These are phyloP conservation scores for Zelostemma sp. DNA, from an alignment of 1,140 invertebrate genomes.

Conservation along the genomic window DNA sequence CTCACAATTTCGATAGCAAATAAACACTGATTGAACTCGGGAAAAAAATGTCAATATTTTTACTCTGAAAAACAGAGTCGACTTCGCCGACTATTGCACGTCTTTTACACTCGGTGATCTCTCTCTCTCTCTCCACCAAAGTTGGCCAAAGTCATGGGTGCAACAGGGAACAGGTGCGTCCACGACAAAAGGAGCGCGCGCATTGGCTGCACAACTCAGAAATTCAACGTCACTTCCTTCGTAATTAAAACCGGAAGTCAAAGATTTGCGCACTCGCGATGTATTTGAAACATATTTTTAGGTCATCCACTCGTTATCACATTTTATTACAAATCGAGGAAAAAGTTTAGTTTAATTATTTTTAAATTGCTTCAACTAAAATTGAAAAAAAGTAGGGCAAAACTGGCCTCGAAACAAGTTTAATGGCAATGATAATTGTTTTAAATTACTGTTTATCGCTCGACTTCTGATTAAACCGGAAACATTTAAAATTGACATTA, in stretches of 20 bases:
- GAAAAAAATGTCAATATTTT: slow-evolving; percentile 3
- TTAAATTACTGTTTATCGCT: no score
- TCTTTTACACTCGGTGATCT: slow-evolving; percentile 38
- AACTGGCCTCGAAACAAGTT: no score
- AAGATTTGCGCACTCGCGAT: neutral
- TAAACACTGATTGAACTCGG: slow-evolving; percentile 1
- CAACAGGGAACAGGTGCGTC: neutral
- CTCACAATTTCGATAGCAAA: no score
- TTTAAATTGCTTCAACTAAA: neutral
- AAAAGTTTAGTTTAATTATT: no score
- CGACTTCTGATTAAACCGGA: no score
- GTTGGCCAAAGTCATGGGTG: neutral
- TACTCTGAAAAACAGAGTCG: slow-evolving; percentile 25
- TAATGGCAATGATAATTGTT: no score
- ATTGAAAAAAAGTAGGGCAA: no score
- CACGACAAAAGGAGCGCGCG: neutral
- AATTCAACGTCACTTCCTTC: neutral
- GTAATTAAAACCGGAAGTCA: no score
- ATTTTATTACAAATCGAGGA: no score
- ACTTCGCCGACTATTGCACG: slow-evolving; percentile 31
- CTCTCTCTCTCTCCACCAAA: no score
- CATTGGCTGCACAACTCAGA: neutral
- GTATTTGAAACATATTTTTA: neutral
- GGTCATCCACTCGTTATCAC: neutral
- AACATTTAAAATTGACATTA: no score